These are phyloP conservation scores for Drosophila nikananu DNA, from an alignment of 1,140 invertebrate species.

Conservation along the genomic window DNA sequence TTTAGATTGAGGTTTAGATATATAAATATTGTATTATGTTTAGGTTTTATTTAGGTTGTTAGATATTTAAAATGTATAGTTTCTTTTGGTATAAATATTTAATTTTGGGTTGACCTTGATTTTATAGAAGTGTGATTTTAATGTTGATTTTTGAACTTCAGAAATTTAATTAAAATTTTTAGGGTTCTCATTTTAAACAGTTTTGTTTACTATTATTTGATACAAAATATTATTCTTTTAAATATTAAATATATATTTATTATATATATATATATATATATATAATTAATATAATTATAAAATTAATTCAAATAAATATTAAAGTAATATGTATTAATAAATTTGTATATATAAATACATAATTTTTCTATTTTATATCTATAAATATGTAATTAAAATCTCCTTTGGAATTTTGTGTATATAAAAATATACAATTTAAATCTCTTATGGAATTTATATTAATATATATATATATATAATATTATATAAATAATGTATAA, in stretches of 20 bases:
- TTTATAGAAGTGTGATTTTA: no score
- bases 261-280: no score
- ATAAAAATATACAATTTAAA: neutral
- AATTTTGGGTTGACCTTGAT: no score
- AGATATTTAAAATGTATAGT: neutral
- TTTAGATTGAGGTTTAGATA: no score
- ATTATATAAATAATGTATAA: no score
- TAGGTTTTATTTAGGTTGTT: neutral
- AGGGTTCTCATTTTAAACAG: no score
- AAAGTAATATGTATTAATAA: neutral
- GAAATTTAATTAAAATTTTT: no score
- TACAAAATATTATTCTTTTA: neutral
- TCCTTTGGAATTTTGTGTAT: neutral
- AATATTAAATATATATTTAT: neutral
- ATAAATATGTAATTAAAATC: neutral
- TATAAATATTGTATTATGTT: no score
- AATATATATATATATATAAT: neutral
- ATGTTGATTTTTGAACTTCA: no score
- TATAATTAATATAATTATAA: no score
- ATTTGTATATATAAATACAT: neutral
- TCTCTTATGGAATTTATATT: neutral
- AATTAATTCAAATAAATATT: constrained; percentile 25
- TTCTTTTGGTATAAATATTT: no score
- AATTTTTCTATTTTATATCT: neutral
- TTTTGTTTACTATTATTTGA: neutral